Evolutionary conservation across 1,140 invertebrate genomes (phyloP), one percentile per base, ranked within the genome.

Genomic region (Vanessa tameamea): DNA sequence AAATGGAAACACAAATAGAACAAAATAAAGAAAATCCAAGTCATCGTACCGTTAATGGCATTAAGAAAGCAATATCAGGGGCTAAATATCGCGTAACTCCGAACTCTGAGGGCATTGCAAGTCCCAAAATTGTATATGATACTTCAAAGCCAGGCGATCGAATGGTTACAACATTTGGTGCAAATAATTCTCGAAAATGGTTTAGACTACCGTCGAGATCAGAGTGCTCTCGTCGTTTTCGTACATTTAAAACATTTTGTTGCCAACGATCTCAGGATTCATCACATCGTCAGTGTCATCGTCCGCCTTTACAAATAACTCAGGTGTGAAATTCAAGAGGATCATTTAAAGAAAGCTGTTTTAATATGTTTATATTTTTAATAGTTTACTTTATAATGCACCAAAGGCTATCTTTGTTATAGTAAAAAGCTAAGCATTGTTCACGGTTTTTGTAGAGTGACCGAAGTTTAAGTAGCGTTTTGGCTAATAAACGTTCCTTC

Each of bases 401-500:
- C 48, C 14, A 55, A 37, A 53, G 14, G 48, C 65, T 53, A 67
- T 67, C 14, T 61, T 7, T 61, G 13, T 70, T 59, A 63, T 75
- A 55, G 47, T 72, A 75, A 68, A 73, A 64, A 64, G 76, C 72
- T 77, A 71, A 71, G 72, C 66, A 67, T 61, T 73, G 75, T 77
- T 74, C 63, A 55, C 51, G 26, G 53, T 55, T 68, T 23, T 51
- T 16, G 66, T 68, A 68, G 51, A 68, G 53, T 68, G 75, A 84
- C 87, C 73, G 80, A 85, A 86, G 78, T 87, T 86, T 80, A 81
- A 86, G 86, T 90, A 90, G 85, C 81, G 80, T 84, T 87, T 87
- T 86, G 83, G 90, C 86, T 92, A 90, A 89, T 89, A 90, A 92
- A 89, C 82, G 85, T 87, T 82, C 87, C 74, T 88, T 78, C 57